Evolutionary conservation across 2,113 vertebrate species (phyloP).

Genomic region (Grallaria varia): DNA sequence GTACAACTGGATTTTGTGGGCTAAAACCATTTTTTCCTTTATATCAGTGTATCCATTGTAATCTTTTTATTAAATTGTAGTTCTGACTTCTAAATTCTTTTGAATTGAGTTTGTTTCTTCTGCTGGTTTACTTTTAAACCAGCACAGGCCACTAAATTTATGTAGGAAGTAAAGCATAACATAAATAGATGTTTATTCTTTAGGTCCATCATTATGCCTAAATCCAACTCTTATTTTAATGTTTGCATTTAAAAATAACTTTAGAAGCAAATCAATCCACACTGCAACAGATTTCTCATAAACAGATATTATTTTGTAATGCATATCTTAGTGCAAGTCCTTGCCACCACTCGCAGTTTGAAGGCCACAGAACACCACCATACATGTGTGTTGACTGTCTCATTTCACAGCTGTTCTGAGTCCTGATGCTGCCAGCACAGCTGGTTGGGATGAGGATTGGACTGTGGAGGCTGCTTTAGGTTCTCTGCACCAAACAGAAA

Average conservation of each 20-base stretch:
- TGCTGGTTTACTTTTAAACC: too few species aligned
- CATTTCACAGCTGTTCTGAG: not conserved
- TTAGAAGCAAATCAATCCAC: not conserved
- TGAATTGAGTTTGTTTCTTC: too few species aligned
- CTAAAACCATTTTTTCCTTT: too few species aligned
- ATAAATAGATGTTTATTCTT: not conserved
- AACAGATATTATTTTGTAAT: not conserved
- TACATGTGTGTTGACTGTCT: fast-evolving
- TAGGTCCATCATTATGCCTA: not conserved
- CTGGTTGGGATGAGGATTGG: not conserved
- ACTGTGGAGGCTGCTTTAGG: not conserved
- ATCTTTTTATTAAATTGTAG: too few species aligned
- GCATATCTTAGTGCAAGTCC: not conserved
- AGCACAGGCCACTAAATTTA: not conserved
- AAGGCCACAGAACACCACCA: not conserved
- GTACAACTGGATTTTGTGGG: too few species aligned
- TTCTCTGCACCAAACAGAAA: not conserved
- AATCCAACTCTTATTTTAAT: not conserved
- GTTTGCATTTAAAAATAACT: not conserved
- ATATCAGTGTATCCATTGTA: too few species aligned
- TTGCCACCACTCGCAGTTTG: not conserved
- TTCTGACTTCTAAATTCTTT: too few species aligned
- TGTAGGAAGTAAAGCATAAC: not conserved
- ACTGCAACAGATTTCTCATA: not conserved
- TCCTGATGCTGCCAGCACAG: not conserved